These are phyloP conservation scores for Arnoldichthys spilopterus DNA, from an alignment of 2,797 vertebrate genomes.

Conservation along the genomic window DNA sequence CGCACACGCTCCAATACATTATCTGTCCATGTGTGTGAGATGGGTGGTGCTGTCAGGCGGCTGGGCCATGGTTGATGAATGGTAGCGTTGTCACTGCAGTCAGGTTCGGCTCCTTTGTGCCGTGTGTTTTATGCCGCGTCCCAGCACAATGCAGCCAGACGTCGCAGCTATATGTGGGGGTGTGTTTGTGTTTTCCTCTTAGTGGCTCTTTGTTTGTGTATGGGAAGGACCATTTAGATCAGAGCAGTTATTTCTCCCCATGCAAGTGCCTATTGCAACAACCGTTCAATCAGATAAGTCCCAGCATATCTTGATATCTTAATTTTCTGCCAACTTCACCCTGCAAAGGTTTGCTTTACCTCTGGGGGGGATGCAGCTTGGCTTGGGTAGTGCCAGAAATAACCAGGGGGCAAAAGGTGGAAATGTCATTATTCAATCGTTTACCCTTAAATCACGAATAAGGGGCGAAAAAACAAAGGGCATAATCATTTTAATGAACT, in stretches of 20 bases:
- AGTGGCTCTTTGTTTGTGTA: constrained; percentile 45
- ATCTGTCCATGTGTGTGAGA: constrained; percentile 56
- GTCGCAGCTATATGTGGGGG: constrained; percentile 40
- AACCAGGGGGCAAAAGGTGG: too few relatives aligned
- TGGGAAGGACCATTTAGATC: constrained; percentile 50
- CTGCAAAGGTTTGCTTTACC: constrained; percentile 8
- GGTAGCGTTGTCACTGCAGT: constrained; percentile 74
- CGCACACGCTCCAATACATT: constrained; percentile 58
- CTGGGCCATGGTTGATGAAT: constrained; percentile 71
- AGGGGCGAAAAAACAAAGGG: too few relatives aligned
- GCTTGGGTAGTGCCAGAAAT: background rate
- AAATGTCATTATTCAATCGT: background rate
- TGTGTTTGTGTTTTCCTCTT: constrained; percentile 39
- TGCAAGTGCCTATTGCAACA: constrained; percentile 24
- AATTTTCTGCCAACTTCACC: constrained; percentile 43
- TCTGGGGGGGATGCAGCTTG: background rate
- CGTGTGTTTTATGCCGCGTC: constrained; percentile 55
- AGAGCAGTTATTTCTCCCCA: constrained; percentile 21
- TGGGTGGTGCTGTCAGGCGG: constrained; percentile 72
- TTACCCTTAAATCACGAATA: background rate
- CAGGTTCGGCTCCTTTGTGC: constrained; percentile 76
- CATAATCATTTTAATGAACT: too few relatives aligned
- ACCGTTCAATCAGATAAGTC: constrained; percentile 53
- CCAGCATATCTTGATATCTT: constrained; percentile 58
- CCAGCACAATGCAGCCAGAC: constrained; percentile 44